phyloP scores from a whole-genome alignment of 1,140 invertebrate genomes.

The Drosophila hydei region DNA sequence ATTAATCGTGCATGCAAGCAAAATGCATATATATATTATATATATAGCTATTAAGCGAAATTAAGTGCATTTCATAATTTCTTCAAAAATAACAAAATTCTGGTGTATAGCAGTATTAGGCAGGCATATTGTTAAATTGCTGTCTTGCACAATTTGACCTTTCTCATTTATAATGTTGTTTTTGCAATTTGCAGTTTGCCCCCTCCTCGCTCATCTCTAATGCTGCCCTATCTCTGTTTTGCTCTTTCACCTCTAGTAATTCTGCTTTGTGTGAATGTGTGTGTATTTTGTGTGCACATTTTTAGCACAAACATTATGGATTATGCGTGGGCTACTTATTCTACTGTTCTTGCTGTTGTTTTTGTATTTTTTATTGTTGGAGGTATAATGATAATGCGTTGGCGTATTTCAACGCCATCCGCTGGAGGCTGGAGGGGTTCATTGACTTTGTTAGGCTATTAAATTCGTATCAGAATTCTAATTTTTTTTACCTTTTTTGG shows the following conservation, averaged over 20 bases:
- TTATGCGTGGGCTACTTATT: constrained; percentile 44
- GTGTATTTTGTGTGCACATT: constrained; percentile 25
- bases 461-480: constrained; percentile 26
- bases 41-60: background rate
- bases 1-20: constrained; percentile 1
- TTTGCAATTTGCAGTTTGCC: background rate
- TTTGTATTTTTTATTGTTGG: constrained; percentile 14
- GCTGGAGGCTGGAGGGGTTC: constrained; percentile 14
- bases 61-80: no score
- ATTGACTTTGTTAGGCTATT: constrained; percentile 36
- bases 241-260: constrained; percentile 2
- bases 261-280: constrained; percentile 15
- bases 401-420: constrained; percentile 18
- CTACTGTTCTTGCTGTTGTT: constrained; percentile 14
- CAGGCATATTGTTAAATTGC: background rate
- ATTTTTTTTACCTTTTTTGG: constrained; percentile 38
- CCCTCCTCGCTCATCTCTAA: constrained; percentile 23
- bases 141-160: background rate
- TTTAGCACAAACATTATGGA: constrained; percentile 32
- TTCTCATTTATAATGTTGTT: background rate
- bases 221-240: background rate
- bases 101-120: no score
- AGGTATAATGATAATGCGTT: constrained; percentile 32
- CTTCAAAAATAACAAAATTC: background rate
- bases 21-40: background rate